Conservation (phyloP, 2,113 vertebrate genomes). For the Azemiops feae region DNA sequence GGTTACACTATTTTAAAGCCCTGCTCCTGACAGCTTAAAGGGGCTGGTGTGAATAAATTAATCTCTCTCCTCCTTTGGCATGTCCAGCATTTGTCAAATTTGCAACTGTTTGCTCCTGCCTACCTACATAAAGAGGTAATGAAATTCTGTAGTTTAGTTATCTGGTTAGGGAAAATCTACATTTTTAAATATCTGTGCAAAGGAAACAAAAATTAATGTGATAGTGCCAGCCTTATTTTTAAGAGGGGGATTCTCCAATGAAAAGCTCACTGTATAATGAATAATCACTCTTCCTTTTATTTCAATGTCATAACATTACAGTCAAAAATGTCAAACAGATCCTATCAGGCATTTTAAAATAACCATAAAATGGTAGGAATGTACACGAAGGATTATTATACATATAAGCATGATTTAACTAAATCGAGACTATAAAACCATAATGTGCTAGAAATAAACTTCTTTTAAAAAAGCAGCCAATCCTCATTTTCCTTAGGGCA, state of each 20-base stretch:
- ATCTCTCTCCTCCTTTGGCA: neutral
- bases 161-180: neutral
- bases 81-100: neutral
- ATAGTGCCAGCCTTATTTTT: neutral
- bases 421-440: conserved; percentile 39
- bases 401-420: conserved; percentile 42
- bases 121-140: neutral
- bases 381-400: conserved; percentile 42
- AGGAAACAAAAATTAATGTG: neutral
- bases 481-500: conserved; percentile 33
- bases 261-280: conserved; percentile 58
- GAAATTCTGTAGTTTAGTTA: neutral
- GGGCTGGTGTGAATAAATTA: neutral
- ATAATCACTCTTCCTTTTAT: conserved; percentile 69
- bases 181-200: neutral
- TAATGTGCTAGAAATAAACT: conserved; percentile 39
- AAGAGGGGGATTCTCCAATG: conserved; percentile 34
- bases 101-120: neutral
- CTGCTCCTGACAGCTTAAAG: neutral
- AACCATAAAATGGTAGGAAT: conserved; percentile 52
- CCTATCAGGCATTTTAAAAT: conserved; percentile 63
- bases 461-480: conserved; percentile 39
- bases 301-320: conserved; percentile 66
- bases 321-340: conserved; percentile 66
- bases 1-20: neutral